phyloP scores from a whole-genome alignment of 2,113 vertebrate genomes.

The Charina bottae region DNA sequence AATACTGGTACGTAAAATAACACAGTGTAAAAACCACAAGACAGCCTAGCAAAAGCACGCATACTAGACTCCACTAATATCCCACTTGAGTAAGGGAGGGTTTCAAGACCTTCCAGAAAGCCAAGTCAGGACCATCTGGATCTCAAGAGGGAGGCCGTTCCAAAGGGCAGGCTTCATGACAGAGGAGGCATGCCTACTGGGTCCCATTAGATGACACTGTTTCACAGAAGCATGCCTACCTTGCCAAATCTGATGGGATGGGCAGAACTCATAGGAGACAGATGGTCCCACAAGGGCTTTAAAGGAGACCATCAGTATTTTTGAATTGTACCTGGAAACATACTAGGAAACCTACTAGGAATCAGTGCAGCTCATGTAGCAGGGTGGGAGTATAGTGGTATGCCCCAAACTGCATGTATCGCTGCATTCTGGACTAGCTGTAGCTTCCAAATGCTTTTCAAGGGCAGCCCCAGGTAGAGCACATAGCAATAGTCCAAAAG shows the following conservation, averaged over 20 bases:
- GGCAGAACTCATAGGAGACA: too few species aligned
- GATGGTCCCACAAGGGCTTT: background rate
- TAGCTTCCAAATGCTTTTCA: background rate
- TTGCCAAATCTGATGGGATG: too few species aligned
- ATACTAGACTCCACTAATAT: background rate
- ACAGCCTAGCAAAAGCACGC: background rate
- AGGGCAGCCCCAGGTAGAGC: background rate
- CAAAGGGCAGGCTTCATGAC: too few species aligned
- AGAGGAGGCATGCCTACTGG: too few species aligned
- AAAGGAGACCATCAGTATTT: background rate
- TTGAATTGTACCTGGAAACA: too few species aligned
- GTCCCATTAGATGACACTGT: too few species aligned
- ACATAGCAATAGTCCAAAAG: background rate
- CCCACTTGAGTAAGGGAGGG: background rate
- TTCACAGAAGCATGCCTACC: too few species aligned
- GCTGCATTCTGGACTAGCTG: background rate
- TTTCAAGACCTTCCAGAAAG: too few species aligned
- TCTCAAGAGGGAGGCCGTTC: too few species aligned
- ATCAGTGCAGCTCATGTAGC: background rate
- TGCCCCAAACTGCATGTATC: background rate
- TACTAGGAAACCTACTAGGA: background rate
- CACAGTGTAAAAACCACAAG: background rate
- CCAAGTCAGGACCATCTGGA: too few species aligned
- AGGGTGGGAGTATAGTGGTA: background rate
- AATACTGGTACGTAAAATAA: background rate